Conservation (phyloP, 1,140 invertebrate genomes). For the Matsumurasca onukii region DNA sequence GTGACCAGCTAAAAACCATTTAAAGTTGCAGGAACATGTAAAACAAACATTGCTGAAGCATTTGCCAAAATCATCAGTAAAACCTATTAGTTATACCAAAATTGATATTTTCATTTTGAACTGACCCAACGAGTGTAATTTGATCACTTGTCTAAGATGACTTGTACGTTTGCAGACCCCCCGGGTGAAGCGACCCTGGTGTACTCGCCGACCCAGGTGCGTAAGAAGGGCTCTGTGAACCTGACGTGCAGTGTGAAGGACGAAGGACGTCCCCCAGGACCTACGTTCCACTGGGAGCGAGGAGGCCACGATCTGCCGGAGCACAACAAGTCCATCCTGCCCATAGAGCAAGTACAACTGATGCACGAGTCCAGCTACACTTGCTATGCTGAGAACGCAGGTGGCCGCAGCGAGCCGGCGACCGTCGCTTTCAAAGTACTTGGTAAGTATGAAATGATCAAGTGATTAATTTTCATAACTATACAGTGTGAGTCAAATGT, state of each 20-base stretch:
- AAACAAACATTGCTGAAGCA: too few relatives aligned
- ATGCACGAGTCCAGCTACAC: constrained; percentile 84
- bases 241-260: constrained; percentile 81
- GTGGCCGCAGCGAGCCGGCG: constrained; percentile 72
- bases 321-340: constrained; percentile 72
- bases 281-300: constrained; percentile 73
- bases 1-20: too few relatives aligned
- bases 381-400: constrained; percentile 79
- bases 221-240: constrained; percentile 75
- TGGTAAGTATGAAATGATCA: constrained; percentile 69
- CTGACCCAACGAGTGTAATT: too few relatives aligned
- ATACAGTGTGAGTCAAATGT: too few relatives aligned
- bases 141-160: too few relatives aligned
- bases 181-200: constrained; percentile 70
- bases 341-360: constrained; percentile 79
- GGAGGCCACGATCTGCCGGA: constrained; percentile 72
- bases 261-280: constrained; percentile 63
- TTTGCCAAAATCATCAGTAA: too few relatives aligned
- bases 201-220: constrained; percentile 69
- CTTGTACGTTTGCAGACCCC: constrained; percentile 58
- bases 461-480: too few relatives aligned
- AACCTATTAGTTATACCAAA: too few relatives aligned
- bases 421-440: constrained; percentile 73
- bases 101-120: too few relatives aligned
- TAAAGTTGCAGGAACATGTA: too few relatives aligned